Conservation (phyloP, 2,113 vertebrate genomes). For the Eretmodus cyanostictus region DNA sequence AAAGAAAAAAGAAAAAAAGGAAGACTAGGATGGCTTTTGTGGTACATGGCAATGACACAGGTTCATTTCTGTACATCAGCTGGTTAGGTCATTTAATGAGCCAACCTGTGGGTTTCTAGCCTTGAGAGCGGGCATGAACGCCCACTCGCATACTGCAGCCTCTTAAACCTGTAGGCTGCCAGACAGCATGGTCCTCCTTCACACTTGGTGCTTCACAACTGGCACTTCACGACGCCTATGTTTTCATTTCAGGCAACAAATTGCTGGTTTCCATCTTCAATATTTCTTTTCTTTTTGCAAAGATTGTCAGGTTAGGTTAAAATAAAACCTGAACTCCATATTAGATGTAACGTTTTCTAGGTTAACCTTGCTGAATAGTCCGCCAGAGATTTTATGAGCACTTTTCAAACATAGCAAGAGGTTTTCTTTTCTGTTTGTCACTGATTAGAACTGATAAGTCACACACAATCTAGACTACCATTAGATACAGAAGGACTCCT, state of each 20-base stretch:
- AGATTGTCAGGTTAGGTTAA: background rate
- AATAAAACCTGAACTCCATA: background rate
- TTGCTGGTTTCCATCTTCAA: background rate
- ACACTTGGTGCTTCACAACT: background rate
- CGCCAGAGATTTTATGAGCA: background rate
- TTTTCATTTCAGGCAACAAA: background rate
- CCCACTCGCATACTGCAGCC: background rate
- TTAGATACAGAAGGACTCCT: background rate
- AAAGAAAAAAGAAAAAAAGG: background rate
- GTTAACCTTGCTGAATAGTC: background rate
- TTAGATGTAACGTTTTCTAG: background rate
- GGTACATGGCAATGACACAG: background rate
- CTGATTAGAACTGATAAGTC: background rate
- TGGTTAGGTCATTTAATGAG: slow-evolving; percentile 15
- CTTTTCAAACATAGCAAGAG: background rate
- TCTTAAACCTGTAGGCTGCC: background rate
- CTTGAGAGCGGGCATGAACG: background rate
- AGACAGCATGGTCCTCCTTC: background rate
- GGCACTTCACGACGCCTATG: background rate
- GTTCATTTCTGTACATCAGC: background rate
- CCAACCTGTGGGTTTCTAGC: background rate
- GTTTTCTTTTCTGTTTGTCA: background rate
- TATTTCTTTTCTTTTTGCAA: background rate
- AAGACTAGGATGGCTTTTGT: background rate
- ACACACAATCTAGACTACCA: background rate